Conservation (phyloP, 2,888 invertebrate species). For the Rhorus exstirpatorius region DNA sequence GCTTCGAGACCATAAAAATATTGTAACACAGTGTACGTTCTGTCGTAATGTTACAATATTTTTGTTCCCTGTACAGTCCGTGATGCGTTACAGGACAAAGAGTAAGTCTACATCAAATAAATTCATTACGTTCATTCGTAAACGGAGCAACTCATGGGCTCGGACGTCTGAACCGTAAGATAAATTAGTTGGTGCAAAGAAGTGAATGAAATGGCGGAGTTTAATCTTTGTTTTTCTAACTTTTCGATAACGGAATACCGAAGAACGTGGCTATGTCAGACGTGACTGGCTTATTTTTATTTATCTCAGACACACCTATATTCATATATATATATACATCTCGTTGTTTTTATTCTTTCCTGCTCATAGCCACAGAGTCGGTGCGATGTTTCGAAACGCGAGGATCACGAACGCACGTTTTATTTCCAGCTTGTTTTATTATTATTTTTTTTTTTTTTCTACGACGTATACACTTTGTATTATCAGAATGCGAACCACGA, state of each 20-base stretch:
- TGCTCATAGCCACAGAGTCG: neutral
- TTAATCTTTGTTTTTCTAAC: slow-evolving; percentile 2
- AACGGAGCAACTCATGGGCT: neutral
- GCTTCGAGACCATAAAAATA: slow-evolving; percentile 43
- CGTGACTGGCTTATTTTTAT: slow-evolving; percentile 33
- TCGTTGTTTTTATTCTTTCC: slow-evolving; percentile 19
- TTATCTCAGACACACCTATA: slow-evolving; percentile 7
- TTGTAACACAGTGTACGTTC: slow-evolving; percentile 3
- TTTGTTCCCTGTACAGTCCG: neutral
- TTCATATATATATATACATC: slow-evolving; percentile 11
- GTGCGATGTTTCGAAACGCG: neutral
- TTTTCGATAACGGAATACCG: slow-evolving; percentile 1
- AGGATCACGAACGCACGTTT: slow-evolving; percentile 27
- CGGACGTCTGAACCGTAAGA: neutral
- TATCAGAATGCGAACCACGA: slow-evolving; percentile 30
- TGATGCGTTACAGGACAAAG: neutral
- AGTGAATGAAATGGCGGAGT: neutral
- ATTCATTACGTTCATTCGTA: neutral
- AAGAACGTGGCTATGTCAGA: slow-evolving; percentile 29
- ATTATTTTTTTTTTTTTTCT: slow-evolving; percentile 7
- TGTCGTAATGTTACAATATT: slow-evolving; percentile 1
- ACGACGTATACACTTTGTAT: slow-evolving; percentile 40
- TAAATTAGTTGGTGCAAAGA: slow-evolving; percentile 16
- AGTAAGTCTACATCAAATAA: slow-evolving; percentile 10
- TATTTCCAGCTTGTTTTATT: too few relatives aligned